Conservation (phyloP, 2,888 invertebrate species). For the Pandemis cinnamomeana region DNA sequence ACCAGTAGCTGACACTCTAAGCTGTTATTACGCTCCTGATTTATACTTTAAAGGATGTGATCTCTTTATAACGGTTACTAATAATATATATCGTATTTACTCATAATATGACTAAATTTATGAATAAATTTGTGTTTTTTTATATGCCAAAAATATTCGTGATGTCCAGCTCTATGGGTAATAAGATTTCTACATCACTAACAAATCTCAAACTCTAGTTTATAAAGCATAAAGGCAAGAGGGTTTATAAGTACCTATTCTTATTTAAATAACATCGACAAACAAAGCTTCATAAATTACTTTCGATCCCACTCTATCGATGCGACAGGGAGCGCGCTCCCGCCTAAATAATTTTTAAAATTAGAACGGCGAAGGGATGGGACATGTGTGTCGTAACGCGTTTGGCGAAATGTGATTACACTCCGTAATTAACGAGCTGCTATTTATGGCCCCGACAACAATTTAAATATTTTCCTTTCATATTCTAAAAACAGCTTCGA, state of each 20-base stretch:
- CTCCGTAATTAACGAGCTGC: slow-evolving; percentile 80
- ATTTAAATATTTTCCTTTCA: slow-evolving; percentile 69
- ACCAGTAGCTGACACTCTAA: slow-evolving; percentile 49
- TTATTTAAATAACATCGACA: slow-evolving; percentile 38
- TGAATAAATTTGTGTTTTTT: background rate
- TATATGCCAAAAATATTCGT: background rate
- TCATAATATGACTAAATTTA: background rate
- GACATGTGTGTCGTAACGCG: slow-evolving; percentile 83
- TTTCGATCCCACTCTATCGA: slow-evolving; percentile 68
- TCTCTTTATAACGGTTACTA: slow-evolving; percentile 51
- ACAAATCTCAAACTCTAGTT: background rate
- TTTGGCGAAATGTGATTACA: slow-evolving; percentile 85
- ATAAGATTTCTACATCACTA: too few relatives aligned
- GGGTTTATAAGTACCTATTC: background rate
- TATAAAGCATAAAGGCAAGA: background rate
- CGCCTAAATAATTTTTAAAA: slow-evolving; percentile 81
- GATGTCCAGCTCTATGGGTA: slow-evolving; percentile 25
- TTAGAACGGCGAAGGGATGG: slow-evolving; percentile 84
- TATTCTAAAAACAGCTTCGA: slow-evolving; percentile 54
- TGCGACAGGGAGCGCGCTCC: slow-evolving; percentile 73
- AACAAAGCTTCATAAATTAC: slow-evolving; percentile 76
- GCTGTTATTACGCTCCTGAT: slow-evolving; percentile 52
- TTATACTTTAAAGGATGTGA: slow-evolving; percentile 54
- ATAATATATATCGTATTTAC: slow-evolving; percentile 47
- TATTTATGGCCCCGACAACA: slow-evolving; percentile 72